phyloP scores from a whole-genome alignment of 2,797 vertebrate species.

The Siniperca undulata region DNA sequence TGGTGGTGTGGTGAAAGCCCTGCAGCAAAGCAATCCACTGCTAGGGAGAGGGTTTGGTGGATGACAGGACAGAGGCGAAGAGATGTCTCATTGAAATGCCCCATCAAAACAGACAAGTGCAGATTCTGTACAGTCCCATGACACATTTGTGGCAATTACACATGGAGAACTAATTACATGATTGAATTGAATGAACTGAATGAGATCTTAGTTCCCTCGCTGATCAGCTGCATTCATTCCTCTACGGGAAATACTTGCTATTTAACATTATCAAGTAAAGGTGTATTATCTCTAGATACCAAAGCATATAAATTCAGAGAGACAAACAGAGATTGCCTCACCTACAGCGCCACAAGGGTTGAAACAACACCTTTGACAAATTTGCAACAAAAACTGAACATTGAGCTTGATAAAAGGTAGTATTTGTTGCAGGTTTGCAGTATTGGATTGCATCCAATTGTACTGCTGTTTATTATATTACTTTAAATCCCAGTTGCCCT shows the following conservation, averaged over 20 bases:
- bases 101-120: slow-evolving; percentile 47
- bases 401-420: not conserved
- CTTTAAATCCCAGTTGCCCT: not conserved
- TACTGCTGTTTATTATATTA: not conserved
- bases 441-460: not conserved
- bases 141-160: slow-evolving; percentile 59
- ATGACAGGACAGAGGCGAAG: slow-evolving; percentile 26
- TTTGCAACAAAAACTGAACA: not conserved
- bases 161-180: slow-evolving; percentile 67
- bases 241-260: slow-evolving; percentile 22
- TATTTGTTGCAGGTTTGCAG: not conserved
- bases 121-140: slow-evolving; percentile 36
- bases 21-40: not conserved
- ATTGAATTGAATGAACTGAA: slow-evolving; percentile 60
- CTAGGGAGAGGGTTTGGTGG: not conserved
- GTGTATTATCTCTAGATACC: not conserved
- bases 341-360: not conserved
- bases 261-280: slow-evolving; percentile 10
- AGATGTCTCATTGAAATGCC: slow-evolving; percentile 45
- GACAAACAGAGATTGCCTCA: not conserved
- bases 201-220: slow-evolving; percentile 52
- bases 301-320: not conserved
- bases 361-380: not conserved
- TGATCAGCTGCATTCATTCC: slow-evolving; percentile 49
- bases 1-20: not conserved